phyloP scores from a whole-genome alignment of 2,888 invertebrate genomes.

The Esperia sulphurella region DNA sequence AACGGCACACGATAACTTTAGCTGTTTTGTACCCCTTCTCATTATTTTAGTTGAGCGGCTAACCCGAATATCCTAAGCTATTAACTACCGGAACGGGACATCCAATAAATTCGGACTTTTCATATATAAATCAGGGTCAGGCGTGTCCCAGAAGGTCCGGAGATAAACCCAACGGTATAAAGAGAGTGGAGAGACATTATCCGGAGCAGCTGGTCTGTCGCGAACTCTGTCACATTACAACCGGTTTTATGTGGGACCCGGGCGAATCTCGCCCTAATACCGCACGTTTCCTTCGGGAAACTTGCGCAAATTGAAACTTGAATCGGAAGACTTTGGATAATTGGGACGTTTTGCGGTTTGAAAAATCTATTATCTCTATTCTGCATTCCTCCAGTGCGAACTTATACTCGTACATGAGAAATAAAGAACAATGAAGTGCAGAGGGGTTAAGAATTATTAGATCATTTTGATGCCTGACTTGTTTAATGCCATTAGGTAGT shows the following conservation, averaged over 20 bases:
- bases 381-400: neutral
- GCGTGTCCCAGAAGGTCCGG: constrained; percentile 49
- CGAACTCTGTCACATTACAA: constrained; percentile 58
- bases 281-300: constrained; percentile 34
- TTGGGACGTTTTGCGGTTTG: constrained; percentile 36
- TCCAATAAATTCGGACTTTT: constrained; percentile 62
- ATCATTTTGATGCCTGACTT: too few species aligned
- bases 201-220: constrained; percentile 53
- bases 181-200: constrained; percentile 48
- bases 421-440: too few species aligned
- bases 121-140: constrained; percentile 64
- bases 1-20: constrained; percentile 36
- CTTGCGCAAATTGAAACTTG: constrained; percentile 52
- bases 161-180: constrained; percentile 57
- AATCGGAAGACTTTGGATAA: constrained; percentile 32
- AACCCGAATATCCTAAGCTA: constrained; percentile 59
- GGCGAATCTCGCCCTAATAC: constrained; percentile 34
- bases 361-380: constrained; percentile 23
- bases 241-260: constrained; percentile 45
- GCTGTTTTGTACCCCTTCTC: constrained; percentile 49
- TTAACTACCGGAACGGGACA: constrained; percentile 53
- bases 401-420: neutral
- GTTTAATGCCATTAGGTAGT: too few species aligned
- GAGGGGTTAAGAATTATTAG: too few species aligned
- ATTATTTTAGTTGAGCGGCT: constrained; percentile 57